phyloP scores from a whole-genome alignment of 2,797 vertebrate genomes.

The Sebastes reedi region DNA sequence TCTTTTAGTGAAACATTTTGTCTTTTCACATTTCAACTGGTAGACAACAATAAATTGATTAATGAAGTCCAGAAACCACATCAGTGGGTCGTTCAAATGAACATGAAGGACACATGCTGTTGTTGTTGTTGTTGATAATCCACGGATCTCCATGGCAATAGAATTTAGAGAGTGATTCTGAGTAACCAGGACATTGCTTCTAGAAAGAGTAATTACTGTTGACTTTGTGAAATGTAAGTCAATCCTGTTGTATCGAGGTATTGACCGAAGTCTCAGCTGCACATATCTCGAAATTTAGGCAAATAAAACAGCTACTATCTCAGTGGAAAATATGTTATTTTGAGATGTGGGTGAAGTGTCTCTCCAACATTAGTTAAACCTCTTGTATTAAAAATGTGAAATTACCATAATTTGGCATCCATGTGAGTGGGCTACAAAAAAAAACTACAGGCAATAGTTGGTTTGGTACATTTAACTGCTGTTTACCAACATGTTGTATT shows the following conservation, averaged over 20 bases:
- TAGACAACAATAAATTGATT: background rate
- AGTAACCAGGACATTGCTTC: background rate
- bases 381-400: background rate
- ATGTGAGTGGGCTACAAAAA: background rate
- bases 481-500: conserved; percentile 30
- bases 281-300: background rate
- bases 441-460: background rate
- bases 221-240: background rate
- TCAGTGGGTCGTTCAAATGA: background rate
- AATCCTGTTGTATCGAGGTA: background rate
- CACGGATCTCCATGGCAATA: background rate
- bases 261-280: background rate
- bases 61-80: background rate
- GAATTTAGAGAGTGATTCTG: background rate
- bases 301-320: background rate
- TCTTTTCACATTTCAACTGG: background rate
- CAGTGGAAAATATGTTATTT: background rate
- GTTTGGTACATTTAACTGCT: background rate
- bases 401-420: background rate
- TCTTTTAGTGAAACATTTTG: background rate
- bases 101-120: background rate
- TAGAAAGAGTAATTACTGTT: background rate
- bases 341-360: background rate
- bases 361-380: background rate
- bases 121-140: background rate